Evolutionary conservation across 2,888 invertebrate genomes (phyloP).

Genomic region (Drosophila tripunctata): DNA sequence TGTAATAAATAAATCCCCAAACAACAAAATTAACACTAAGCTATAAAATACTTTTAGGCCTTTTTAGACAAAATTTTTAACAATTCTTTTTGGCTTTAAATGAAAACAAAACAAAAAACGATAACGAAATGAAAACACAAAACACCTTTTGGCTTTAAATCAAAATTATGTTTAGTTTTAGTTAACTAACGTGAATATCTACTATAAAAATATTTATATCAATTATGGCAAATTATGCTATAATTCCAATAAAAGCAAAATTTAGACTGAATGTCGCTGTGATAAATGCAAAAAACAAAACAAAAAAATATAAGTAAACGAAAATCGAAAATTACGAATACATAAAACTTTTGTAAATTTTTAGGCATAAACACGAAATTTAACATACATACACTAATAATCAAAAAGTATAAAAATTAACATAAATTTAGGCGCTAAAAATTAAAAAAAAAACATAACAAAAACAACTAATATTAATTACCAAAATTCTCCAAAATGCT

Average conservation of each 20-base stretch:
- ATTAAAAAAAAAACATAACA: slow-evolving; percentile 46
- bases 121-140: slow-evolving; percentile 29
- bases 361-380: slow-evolving; percentile 66
- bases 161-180: slow-evolving; percentile 77
- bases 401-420: slow-evolving; percentile 31
- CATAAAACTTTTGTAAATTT: slow-evolving; percentile 83
- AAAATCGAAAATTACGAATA: slow-evolving; percentile 29
- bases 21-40: slow-evolving; percentile 51
- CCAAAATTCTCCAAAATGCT: slow-evolving; percentile 54
- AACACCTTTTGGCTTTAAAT: slow-evolving; percentile 77
- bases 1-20: slow-evolving; percentile 40
- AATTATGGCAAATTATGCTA: slow-evolving; percentile 80
- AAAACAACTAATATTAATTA: slow-evolving; percentile 32
- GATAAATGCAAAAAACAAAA: slow-evolving; percentile 75
- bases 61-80: slow-evolving; percentile 79
- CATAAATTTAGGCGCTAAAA: slow-evolving; percentile 78
- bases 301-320: slow-evolving; percentile 41
- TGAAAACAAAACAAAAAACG: slow-evolving; percentile 11
- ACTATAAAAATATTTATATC: slow-evolving; percentile 65
- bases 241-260: slow-evolving; percentile 83
- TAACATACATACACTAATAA: slow-evolving; percentile 16
- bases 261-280: slow-evolving; percentile 84
- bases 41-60: slow-evolving; percentile 73
- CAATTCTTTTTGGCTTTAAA: slow-evolving; percentile 75
- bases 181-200: slow-evolving; percentile 58